Base-by-base conservation (phyloP, 2,888 invertebrate genomes). In the Parnassius orleans region DNA sequence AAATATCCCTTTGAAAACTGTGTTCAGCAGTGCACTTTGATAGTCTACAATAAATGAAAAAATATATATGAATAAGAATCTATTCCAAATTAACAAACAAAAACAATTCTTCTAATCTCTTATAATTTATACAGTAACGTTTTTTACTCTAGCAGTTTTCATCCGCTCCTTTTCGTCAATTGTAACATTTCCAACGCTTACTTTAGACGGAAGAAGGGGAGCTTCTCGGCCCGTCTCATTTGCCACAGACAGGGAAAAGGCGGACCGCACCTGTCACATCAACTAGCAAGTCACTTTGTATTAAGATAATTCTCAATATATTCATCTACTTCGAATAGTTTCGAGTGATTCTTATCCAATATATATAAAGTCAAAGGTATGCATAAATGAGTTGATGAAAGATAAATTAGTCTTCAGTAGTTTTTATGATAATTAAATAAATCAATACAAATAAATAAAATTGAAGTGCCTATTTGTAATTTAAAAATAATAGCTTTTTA, bases 161-260 rank as follows among this genome's bases (percentile, higher is more conserved):
- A 55, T 10, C 43, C 57, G 63, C 63, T 54, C 11, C n/a, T 46
- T 57, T 54, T 43, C 12, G 11, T 65, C 50, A 48, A 61, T 72
- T 68, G 56, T 41, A 46, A 68, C 67, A 59, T 41, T 52, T 57
- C 33, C 55, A 61, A 69, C 69, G 68, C 15, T 33, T 61, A 62
- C 65, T 68, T 60, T 63, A 65, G 64, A 66, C 69, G 65, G 67
- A 70, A 59, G 71, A 69, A 72, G 80, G 79, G 80, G 79, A 68
- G 73, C 76, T 80, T 77, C 78, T 72, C 68, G 65, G 71, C 69
- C 77, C 77, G 79, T 81, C 83, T 88, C 87, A 88, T 90, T 89
- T 83, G 76, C 81, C 77, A 72, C 72, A 77, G 83, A 90, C 90
- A 90, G 66, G 75, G 81, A 88, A 89, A 80, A 87, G 90, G 90